These are phyloP conservation scores for Maniola hyperantus DNA, from an alignment of 2,888 invertebrate species.

Conservation along the genomic window DNA sequence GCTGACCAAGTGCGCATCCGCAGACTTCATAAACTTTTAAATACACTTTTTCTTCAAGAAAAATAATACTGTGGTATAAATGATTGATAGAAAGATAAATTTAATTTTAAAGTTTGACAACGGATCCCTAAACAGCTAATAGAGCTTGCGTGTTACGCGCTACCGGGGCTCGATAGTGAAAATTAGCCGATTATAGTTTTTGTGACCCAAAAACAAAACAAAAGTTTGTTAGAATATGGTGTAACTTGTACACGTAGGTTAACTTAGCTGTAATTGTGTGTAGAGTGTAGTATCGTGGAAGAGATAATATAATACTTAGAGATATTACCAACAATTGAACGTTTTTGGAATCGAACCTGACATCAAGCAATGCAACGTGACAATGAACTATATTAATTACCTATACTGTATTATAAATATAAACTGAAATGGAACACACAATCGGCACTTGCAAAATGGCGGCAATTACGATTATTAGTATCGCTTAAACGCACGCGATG, in stretches of 20 bases:
- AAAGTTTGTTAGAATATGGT: background rate
- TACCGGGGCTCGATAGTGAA: conserved; percentile 46
- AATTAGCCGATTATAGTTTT: conserved; percentile 47
- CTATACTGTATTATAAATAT: background rate
- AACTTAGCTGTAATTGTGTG: background rate
- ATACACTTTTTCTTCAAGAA: too few species aligned
- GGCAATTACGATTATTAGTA: conserved; percentile 27
- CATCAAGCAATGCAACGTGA: too few species aligned
- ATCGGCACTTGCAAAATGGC: conserved; percentile 35
- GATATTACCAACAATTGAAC: too few species aligned
- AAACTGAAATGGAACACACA: conserved; percentile 19
- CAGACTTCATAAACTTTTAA: too few species aligned
- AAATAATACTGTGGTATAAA: background rate
- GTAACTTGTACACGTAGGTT: background rate
- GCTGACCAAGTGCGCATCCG: too few species aligned
- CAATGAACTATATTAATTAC: too few species aligned
- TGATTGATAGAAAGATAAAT: conserved; percentile 2
- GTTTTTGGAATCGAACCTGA: too few species aligned
- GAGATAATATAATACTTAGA: too few species aligned
- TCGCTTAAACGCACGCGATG: conserved; percentile 29
- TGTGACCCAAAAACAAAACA: conserved; percentile 11
- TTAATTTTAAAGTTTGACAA: conserved; percentile 2
- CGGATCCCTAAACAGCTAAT: conserved; percentile 35
- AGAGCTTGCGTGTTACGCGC: conserved; percentile 51
- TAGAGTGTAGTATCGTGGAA: too few species aligned